A percentile compares a stretch with the other conserved stretches of the same genome.
Conservation (phyloP, 2,797 vertebrate genomes). For the Chiloscyllium punctatum region DNA sequence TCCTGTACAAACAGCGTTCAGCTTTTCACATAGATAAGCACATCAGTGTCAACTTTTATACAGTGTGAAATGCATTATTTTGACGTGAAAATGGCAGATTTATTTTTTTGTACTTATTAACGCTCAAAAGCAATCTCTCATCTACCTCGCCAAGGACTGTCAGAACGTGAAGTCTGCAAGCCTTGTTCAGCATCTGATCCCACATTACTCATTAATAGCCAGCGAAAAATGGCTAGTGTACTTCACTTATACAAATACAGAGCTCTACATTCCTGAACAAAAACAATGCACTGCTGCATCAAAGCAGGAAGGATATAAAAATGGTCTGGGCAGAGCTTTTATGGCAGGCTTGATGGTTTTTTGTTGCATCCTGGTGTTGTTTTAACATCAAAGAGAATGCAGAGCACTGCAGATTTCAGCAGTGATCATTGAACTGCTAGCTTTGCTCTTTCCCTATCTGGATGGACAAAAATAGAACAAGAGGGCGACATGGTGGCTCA, state of each 20-base stretch:
- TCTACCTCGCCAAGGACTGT: not conserved
- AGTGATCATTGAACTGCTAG: not conserved
- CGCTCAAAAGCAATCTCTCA: conserved; percentile 17
- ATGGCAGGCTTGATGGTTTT: not conserved
- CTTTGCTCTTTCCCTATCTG: not conserved
- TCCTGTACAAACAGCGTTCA: conserved; percentile 32
- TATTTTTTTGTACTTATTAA: conserved; percentile 20
- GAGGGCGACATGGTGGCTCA: no score
- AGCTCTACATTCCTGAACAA: not conserved
- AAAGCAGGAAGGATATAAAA: conserved; percentile 3
- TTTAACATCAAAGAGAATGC: not conserved
- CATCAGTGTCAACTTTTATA: conserved; percentile 28
- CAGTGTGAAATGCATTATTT: conserved; percentile 23
- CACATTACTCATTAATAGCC: not conserved
- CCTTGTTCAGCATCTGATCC: conserved; percentile 21
- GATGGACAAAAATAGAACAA: not conserved
- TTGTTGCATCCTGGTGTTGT: not conserved
- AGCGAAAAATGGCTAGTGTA: not conserved
- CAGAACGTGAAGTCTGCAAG: conserved; percentile 1
- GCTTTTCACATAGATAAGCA: conserved; percentile 26
- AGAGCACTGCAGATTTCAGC: not conserved
- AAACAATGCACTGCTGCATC: not conserved
- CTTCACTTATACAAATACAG: conserved; percentile 13
- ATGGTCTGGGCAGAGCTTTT: not conserved
- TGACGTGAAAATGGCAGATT: conserved; percentile 31